Base-by-base conservation (phyloP, 2,888 invertebrate species). In the Microctonus aethiopoides region DNA sequence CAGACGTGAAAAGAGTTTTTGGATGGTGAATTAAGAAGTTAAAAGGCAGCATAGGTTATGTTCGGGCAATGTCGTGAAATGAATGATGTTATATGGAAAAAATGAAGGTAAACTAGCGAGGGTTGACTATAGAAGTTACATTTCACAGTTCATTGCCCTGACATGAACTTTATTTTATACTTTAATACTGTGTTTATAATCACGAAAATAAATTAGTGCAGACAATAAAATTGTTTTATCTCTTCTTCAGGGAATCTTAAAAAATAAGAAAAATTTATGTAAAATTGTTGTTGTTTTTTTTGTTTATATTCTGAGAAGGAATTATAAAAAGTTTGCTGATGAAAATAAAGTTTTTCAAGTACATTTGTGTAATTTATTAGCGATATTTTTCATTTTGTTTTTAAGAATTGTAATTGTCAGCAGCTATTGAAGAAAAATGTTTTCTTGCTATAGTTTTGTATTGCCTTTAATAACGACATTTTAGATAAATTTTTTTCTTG, bases 1-100 rank as follows among this genome's bases (percentile, higher is more conserved):
- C 16, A 29, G 24, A 51, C 34, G 67, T 67, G 54, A 67, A 67
- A 61, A 67, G 67, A 67, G 52, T 52, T 54, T 13, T 13, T 46
- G 0, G 34, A 41, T n/a, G 46, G 11, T 59, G 41, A 20, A 22
- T 51, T 39, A 22, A 29, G 29, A 46, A 41, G 41, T 54, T 11
- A 59, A 59, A 46, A 62, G 22, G n/a, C 39, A n/a, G 26, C 11
- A 4, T 39, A 6, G 39, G 13, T 3, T 39, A n/a, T 39, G 36
- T 36, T 16, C 22, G 20, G 13, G 41, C 9, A 51, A 51, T 9
- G 51, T n/a, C 24, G 59, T 13, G 51, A 22, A 34, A 60, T 46
- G 34, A 67, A 60, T 51, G 51, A 13, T n/a, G n/a, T 7, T 16
- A 26, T 20, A n/a, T n/a, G 41, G 41, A 22, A 60, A 60, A 59